Conservation (phyloP, 2,888 invertebrate species). For the Lymantria monacha region DNA sequence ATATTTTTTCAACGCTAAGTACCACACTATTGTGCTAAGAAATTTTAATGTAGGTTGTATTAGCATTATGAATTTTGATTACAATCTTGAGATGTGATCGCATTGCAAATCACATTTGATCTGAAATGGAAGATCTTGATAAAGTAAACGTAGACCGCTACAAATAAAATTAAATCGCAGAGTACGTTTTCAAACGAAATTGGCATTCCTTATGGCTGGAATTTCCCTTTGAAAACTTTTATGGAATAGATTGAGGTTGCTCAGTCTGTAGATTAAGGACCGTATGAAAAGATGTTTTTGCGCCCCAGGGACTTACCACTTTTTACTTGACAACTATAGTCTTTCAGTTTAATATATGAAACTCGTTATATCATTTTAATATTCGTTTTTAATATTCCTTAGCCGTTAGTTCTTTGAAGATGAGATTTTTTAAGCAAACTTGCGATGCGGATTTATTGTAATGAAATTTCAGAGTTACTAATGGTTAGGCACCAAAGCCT, state of each 20-base stretch:
- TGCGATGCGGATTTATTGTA: conserved; percentile 26
- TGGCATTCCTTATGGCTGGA: conserved; percentile 44
- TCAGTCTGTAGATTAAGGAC: conserved; percentile 28
- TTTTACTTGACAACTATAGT: conserved; percentile 5
- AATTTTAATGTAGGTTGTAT: too few species aligned
- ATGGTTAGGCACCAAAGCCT: conserved; percentile 8
- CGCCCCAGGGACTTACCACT: conserved; percentile 11
- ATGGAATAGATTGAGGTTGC: conserved; percentile 39
- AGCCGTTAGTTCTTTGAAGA: conserved; percentile 25
- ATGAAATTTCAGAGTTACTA: conserved; percentile 33
- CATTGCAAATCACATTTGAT: too few species aligned
- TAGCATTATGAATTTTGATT: too few species aligned
- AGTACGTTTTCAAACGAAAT: conserved; percentile 47
- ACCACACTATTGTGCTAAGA: too few species aligned
- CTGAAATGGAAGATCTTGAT: too few species aligned
- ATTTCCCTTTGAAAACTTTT: conserved; percentile 47
- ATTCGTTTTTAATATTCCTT: conserved; percentile 4
- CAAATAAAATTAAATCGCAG: conserved; percentile 41
- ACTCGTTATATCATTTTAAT: conserved; percentile 2
- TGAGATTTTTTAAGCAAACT: conserved; percentile 33
- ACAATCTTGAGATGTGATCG: too few species aligned
- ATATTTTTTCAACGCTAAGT: too few species aligned
- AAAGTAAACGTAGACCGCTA: conserved; percentile 20
- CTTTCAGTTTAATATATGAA: conserved; percentile 10
- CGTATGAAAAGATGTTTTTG: conserved; percentile 33